Conservation (phyloP, 2,113 vertebrate genomes). For the Phylloscopus trochiloides region DNA sequence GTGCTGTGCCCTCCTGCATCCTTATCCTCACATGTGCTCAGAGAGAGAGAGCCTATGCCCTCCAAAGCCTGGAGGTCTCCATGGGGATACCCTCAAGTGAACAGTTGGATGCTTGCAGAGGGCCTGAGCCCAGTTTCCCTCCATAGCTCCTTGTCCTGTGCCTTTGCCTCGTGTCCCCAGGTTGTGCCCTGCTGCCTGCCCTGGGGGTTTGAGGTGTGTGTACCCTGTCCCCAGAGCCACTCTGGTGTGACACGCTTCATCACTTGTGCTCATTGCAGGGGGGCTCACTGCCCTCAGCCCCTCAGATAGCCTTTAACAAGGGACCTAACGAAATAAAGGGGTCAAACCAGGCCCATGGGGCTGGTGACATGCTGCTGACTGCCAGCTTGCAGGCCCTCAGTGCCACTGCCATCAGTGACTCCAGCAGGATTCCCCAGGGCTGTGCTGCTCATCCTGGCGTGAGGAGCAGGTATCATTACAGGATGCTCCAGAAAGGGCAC, state of each 20-base stretch:
- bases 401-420: neutral
- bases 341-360: neutral
- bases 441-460: rapidly evolving
- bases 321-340: neutral
- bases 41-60: neutral
- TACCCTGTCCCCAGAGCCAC: neutral
- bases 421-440: neutral
- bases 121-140: neutral
- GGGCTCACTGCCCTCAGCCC: neutral
- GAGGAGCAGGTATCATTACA: rapidly evolving
- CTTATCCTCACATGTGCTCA: neutral
- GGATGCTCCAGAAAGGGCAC: neutral
- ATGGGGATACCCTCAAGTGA: neutral
- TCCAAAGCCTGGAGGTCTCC: neutral
- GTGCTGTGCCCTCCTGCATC: neutral
- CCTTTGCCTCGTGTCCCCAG: neutral
- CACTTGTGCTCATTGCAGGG: neutral
- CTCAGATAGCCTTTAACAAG: neutral
- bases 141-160: neutral
- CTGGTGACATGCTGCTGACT: neutral
- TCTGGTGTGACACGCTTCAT: neutral
- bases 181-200: neutral
- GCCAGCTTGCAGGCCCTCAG: rapidly evolving
- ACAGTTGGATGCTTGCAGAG: neutral
- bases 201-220: rapidly evolving